These are phyloP conservation scores for Agonopterix subpropinquella DNA, from an alignment of 2,888 invertebrate species.

Conservation along the genomic window DNA sequence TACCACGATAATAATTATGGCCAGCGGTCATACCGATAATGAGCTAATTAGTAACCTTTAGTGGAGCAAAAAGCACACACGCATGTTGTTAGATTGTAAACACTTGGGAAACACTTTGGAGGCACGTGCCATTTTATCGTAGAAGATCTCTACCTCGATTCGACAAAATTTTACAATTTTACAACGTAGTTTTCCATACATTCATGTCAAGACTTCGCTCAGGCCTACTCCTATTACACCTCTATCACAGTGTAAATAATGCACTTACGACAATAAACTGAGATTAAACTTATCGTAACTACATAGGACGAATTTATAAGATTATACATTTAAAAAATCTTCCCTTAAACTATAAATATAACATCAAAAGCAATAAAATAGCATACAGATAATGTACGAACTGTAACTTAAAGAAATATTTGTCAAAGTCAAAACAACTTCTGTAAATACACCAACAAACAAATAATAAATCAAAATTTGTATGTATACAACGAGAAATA, in stretches of 20 bases:
- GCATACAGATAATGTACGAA: slow-evolving; percentile 30
- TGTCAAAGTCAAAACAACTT: slow-evolving; percentile 23
- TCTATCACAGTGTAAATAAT: slow-evolving; percentile 75
- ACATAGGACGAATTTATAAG: slow-evolving; percentile 33
- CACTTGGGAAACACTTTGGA: no score
- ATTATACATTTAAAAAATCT: slow-evolving; percentile 23
- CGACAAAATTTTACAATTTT: not conserved
- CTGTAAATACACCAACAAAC: slow-evolving; percentile 35
- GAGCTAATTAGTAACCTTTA: no score
- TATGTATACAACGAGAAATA: slow-evolving; percentile 22
- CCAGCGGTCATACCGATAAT: no score
- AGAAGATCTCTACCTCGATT: no score
- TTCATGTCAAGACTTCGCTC: slow-evolving; percentile 62
- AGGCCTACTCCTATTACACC: slow-evolving; percentile 60
- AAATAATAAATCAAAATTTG: slow-evolving; percentile 26
- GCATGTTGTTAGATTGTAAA: no score
- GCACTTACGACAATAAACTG: slow-evolving; percentile 62
- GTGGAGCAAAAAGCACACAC: no score
- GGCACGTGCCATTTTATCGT: no score
- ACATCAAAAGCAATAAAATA: slow-evolving; percentile 22
- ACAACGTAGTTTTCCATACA: slow-evolving; percentile 19
- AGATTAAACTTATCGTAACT: slow-evolving; percentile 35
- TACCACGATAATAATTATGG: no score
- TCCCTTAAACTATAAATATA: slow-evolving; percentile 21
- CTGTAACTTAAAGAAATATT: slow-evolving; percentile 32